Evolutionary conservation across 2,797 vertebrate genomes (phyloP).

Genomic region (Centroberyx gerrardi): DNA sequence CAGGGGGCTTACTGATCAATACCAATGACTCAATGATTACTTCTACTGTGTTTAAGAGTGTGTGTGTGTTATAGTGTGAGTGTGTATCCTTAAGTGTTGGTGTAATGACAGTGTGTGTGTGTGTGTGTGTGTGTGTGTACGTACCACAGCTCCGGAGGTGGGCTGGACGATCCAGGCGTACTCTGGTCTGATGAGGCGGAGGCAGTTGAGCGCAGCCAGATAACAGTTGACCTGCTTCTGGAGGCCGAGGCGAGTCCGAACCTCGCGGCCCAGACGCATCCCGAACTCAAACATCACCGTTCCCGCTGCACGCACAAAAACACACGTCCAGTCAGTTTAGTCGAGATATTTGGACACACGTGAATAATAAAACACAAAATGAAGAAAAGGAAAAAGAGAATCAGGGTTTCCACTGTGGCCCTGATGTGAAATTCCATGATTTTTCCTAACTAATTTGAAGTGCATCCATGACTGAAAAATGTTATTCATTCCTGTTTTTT

Average conservation of each 20-base stretch:
- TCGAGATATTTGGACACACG: background rate
- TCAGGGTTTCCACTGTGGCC: too few relatives aligned
- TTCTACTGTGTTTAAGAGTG: too few relatives aligned
- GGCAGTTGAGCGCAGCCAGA: conserved; percentile 93
- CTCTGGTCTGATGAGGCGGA: conserved; percentile 92
- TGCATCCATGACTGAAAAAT: too few relatives aligned
- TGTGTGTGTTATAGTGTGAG: background rate
- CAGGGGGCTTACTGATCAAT: too few relatives aligned
- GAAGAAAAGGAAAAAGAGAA: background rate
- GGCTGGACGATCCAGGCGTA: conserved; percentile 98
- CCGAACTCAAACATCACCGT: conserved; percentile 97
- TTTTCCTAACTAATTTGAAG: too few relatives aligned
- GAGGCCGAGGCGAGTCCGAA: conserved; percentile 90
- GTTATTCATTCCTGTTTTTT: too few relatives aligned
- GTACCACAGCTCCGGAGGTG: conserved; percentile 87
- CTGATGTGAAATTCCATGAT: too few relatives aligned
- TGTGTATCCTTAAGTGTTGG: background rate
- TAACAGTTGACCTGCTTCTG: conserved; percentile 97
- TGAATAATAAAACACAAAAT: background rate
- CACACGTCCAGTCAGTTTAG: background rate
- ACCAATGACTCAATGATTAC: too few relatives aligned
- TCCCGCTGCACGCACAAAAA: conserved; percentile 83
- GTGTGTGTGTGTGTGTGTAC: background rate
- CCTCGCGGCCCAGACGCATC: conserved; percentile 94
- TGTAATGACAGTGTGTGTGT: background rate